Conservation (phyloP, 2,797 vertebrate species). For the Oceanodroma leucorhoa region DNA sequence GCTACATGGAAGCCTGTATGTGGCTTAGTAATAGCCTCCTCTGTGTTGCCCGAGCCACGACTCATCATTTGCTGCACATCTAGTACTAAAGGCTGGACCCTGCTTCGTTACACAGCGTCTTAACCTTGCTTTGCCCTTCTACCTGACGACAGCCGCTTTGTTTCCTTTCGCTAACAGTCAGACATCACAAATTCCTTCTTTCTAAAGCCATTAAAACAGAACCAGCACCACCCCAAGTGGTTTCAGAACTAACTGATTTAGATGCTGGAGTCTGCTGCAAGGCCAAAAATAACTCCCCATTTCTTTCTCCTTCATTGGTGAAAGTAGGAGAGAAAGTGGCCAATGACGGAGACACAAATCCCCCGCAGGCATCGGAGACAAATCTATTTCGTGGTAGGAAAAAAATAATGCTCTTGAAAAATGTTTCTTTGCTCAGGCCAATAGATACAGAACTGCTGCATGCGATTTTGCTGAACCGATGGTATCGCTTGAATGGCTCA, state of each 20-base stretch:
- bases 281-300: conserved; percentile 59
- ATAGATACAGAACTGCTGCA: conserved; percentile 30
- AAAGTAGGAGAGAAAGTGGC: conserved; percentile 39
- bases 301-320: conserved; percentile 62
- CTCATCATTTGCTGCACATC: neutral
- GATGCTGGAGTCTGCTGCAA: conserved; percentile 57
- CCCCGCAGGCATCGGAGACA: conserved; percentile 30
- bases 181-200: conserved; percentile 14
- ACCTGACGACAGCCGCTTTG: neutral
- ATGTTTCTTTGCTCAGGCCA: conserved; percentile 43
- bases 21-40: neutral
- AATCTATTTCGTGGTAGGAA: conserved; percentile 48
- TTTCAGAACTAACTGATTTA: conserved; percentile 58
- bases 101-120: neutral
- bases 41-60: neutral
- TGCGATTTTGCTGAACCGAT: conserved; percentile 33
- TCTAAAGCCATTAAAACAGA: conserved; percentile 6
- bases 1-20: neutral
- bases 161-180: conserved; percentile 9
- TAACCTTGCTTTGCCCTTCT: conserved; percentile 52
- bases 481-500: conserved; percentile 49
- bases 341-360: conserved; percentile 55
- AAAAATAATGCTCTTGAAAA: conserved; percentile 36
- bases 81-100: neutral
- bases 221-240: conserved; percentile 37